These are phyloP conservation scores for Eristalis arbustorum DNA, from an alignment of 2,888 invertebrate species.

Conservation along the genomic window DNA sequence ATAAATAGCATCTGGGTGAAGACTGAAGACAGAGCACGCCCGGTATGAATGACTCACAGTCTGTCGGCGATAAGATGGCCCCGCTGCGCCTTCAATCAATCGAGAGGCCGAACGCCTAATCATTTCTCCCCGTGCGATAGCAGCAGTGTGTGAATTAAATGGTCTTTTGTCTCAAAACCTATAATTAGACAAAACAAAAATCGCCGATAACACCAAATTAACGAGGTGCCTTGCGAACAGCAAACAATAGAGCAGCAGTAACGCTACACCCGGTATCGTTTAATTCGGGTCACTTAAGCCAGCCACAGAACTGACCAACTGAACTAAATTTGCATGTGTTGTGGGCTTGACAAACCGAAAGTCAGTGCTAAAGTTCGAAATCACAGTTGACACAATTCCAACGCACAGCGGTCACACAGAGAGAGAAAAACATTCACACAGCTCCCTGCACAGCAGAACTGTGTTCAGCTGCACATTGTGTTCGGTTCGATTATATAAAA, in stretches of 20 bases:
- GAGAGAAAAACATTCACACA: neutral
- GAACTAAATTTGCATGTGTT: conserved; percentile 8
- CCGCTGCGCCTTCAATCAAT: no score
- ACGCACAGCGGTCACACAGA: neutral
- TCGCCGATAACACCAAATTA: no score
- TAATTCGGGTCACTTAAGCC: neutral
- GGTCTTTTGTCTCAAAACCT: no score
- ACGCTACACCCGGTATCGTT: neutral
- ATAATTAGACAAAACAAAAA: no score
- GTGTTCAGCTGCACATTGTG: neutral
- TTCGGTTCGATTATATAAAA: conserved; percentile 4
- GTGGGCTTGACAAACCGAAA: neutral
- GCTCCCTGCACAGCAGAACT: neutral
- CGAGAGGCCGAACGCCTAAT: no score
- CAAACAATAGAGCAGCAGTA: neutral
- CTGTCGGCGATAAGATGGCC: no score
- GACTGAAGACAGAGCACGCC: no score
- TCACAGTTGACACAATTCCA: conserved; percentile 33
- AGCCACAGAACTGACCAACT: neutral
- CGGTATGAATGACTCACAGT: no score
- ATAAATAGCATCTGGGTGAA: no score
- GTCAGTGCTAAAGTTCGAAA: conserved; percentile 27
- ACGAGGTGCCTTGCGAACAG: neutral
- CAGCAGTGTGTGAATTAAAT: no score
- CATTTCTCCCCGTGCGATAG: no score